Evolutionary conservation across 37 sponge, comb jelly and placozoan genomes (phyloP), one percentile per base, ranked within the genome.

Genomic region (Cladorhizidae sp.): DNA sequence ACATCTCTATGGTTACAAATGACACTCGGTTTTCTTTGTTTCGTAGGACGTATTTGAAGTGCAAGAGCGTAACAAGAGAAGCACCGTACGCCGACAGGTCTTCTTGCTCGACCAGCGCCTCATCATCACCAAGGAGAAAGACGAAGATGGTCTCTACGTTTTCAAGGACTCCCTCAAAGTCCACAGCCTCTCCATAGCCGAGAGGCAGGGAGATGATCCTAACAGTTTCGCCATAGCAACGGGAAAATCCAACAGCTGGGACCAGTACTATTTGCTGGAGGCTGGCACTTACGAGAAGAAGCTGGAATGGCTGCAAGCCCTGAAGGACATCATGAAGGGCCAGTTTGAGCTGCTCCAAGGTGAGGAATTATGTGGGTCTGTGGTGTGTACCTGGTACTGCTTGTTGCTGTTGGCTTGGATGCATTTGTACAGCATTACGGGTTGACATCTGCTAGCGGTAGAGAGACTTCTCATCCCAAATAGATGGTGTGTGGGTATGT

Each of bases 291-390:
- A 69, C 9, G 85, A 79, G 52, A 42, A 57, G 63, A 87, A 87
- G 59, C 72, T 84, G 23, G 68, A 80, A 38, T 93, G 87, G 94
- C 37, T 83, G 40, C 59, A 55, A 43, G 68, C 69, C 71, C 73
- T 87, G 26, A 86, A 85, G 64, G 79, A 89, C n/a, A 82, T 90
- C 31, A 69, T 86, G 45, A 55, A 78, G n/a, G 70, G 83, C 74
- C 91, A 89, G 73, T 76, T 93, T 80, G 83, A 85, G 38, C 77
- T 92, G 54, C 45, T 87, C 73, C 86, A 84, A 77, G 80, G 87
- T 77, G 6, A 37, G 73, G n/a, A 22, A 26, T n/a, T n/a, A n/a
- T n/a, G n/a, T n/a, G n/a, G n/a, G n/a, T n/a, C n/a, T n/a, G n/a
- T n/a, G n/a, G n/a, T n/a, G n/a, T n/a, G n/a, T n/a, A n/a, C n/a